A percentile compares a stretch with the other conserved stretches of the same genome.
These are phyloP conservation scores for Hybos culiciformis DNA, from an alignment of 2,888 invertebrate species.

Conservation along the genomic window DNA sequence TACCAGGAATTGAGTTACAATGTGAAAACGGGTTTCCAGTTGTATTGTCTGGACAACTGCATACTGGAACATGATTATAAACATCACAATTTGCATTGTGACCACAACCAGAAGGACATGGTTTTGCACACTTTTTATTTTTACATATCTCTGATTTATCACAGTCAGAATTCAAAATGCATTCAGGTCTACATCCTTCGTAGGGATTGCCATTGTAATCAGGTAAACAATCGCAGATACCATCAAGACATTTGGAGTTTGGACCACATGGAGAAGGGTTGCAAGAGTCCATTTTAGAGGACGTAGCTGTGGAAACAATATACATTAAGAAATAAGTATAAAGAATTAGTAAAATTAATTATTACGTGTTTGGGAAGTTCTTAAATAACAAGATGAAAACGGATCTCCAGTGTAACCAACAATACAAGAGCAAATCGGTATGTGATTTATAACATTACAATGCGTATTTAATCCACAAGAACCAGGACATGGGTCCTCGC, in stretches of 20 bases:
- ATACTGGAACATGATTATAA: conserved; percentile 62
- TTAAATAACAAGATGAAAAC: conserved; percentile 44
- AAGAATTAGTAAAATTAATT: conserved; percentile 18
- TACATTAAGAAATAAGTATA: conserved; percentile 17
- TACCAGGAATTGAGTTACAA: conserved; percentile 38
- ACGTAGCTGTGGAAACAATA: conserved; percentile 15
- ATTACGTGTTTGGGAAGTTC: conserved; percentile 32
- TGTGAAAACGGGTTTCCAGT: conserved; percentile 58
- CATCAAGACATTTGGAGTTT: conserved; percentile 54
- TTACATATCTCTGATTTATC: conserved; percentile 50
- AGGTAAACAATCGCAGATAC: conserved; percentile 51
- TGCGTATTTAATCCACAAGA: conserved; percentile 47
- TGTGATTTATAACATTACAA: conserved; percentile 51
- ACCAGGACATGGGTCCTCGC: conserved; percentile 51
- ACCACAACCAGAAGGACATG: conserved; percentile 61
- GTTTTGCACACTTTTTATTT: conserved; percentile 54
- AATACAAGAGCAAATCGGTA: conserved; percentile 47
- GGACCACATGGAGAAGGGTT: conserved; percentile 62
- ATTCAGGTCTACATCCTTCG: conserved; percentile 58
- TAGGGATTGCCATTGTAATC: conserved; percentile 60
- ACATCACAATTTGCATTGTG: conserved; percentile 57
- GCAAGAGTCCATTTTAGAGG: conserved; percentile 42
- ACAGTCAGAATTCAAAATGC: conserved; percentile 59
- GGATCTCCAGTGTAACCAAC: conserved; percentile 50
- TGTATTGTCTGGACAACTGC: conserved; percentile 52